A percentile compares a stretch with the other conserved stretches of the same genome.
Conservation (phyloP, 1,140 invertebrate genomes). For the Lordiphosa stackelbergi region DNA sequence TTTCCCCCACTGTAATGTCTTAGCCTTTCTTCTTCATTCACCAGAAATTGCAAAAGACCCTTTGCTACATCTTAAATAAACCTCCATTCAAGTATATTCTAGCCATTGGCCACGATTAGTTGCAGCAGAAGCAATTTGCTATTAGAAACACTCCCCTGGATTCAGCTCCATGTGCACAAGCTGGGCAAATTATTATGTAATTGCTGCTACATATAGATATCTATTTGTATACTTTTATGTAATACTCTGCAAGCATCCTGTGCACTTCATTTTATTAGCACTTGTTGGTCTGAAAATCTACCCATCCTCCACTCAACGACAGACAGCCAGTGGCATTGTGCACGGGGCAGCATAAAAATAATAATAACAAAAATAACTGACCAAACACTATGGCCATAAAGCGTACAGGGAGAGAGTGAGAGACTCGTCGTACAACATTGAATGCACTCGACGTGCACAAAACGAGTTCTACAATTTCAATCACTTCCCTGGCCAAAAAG, state of each 20-base stretch:
- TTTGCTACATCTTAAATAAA: background rate
- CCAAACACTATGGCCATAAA: slow-evolving; percentile 37
- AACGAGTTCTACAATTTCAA: slow-evolving; percentile 52
- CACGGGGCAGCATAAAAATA: slow-evolving; percentile 46
- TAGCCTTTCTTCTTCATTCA: no score
- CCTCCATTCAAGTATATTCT: no score
- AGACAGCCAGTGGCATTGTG: background rate
- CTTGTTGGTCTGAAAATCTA: slow-evolving; percentile 24
- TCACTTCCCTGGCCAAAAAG: slow-evolving; percentile 57
- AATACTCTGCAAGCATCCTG: slow-evolving; percentile 1
- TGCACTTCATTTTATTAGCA: slow-evolving; percentile 50
- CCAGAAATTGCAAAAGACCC: background rate
- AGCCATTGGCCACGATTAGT: slow-evolving; percentile 20
- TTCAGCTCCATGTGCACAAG: slow-evolving; percentile 3
- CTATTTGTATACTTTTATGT: slow-evolving; percentile 5
- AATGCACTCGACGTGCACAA: slow-evolving; percentile 52
- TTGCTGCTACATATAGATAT: slow-evolving; percentile 25
- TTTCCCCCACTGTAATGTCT: no score
- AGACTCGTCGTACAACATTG: slow-evolving; percentile 29
- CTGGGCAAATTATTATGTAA: slow-evolving; percentile 47
- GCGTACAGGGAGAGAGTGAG: slow-evolving; percentile 7
- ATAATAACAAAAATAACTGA: slow-evolving; percentile 63
- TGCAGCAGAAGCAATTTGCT: slow-evolving; percentile 19
- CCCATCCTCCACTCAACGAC: slow-evolving; percentile 3
- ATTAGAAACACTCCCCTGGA: background rate